Base-by-base conservation (phyloP, 2,113 vertebrate genomes). In the Pongo abelii region DNA sequence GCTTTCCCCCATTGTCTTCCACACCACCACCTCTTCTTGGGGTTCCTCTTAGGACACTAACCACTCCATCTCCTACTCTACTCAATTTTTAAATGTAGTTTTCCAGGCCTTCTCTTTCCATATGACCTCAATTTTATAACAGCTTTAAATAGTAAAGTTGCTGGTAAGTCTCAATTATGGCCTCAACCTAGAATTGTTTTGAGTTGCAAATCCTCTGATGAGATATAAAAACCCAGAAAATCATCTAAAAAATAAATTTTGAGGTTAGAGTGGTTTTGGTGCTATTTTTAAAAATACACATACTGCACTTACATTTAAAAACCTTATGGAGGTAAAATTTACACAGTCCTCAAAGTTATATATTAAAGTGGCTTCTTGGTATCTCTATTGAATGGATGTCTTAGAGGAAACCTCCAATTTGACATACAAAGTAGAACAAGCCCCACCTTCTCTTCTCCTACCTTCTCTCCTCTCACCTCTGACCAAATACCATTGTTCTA, bases 21-120 rank as follows among this genome's bases (percentile, higher is more conserved):
- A 78, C 0, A 20, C 6, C 12, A 64, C 1, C 4, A 83, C 17
- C 32, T 38, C 9, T 8, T 43, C 3, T 14, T 69, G 0, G 0
- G 23, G 57, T 72, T 89, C 23, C 50, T 64, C 22, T 72, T 61
- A 22, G 6, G 38, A n/a, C 46, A 46, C 17, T 35, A n/a, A 46
- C 43, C 95, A 81, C 57, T 84, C 25, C 5, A 77, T 46, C 20
- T 46, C 8, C 25, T 83, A 2, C 5, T 84, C 17, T 52, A 77
- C 22, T 43, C n/a, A 69, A 55, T 69, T 16, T 89, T 74, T 84
- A 84, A 80, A 18, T 84, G 17, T 27, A 38, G 9, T 9, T 55
- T 12, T 55, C n/a, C 25, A 77, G 40, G 13, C 6, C 8, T 93
- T 75, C 22, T 89, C 6, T 95, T 77, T 92, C 55, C 50, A 64